Percentiles rank a stretch among this genome's conserved stretches.
These are phyloP conservation scores for Callospermophilus lateralis DNA, from an alignment of 2,113 vertebrate genomes.

Conservation along the genomic window DNA sequence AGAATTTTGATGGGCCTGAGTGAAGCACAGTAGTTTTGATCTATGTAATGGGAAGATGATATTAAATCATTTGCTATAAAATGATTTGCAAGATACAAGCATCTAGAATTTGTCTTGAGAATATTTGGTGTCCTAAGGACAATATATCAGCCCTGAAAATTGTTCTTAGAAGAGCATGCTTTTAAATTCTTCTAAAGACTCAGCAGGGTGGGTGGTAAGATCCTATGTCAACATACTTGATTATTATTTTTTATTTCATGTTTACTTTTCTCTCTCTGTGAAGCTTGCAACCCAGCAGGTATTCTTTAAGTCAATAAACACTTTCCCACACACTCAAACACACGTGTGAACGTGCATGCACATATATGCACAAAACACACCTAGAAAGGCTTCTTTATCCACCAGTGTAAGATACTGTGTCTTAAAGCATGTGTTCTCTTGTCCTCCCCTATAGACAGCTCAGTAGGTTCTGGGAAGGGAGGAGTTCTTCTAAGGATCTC, in stretches of 20 bases:
- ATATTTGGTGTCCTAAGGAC: constrained; percentile 30
- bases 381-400: not conserved
- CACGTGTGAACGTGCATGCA: not conserved
- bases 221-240: constrained; percentile 54
- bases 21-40: not conserved
- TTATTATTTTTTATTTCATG: constrained; percentile 67
- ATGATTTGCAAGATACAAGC: not conserved
- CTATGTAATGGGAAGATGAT: not conserved
- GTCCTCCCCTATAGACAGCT: not conserved
- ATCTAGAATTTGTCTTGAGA: constrained; percentile 44
- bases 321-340: constrained; percentile 2
- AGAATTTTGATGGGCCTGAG: not conserved
- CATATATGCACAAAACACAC: not conserved
- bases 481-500: not conserved
- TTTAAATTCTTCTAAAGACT: constrained; percentile 68
- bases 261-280: constrained; percentile 62
- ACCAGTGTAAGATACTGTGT: not conserved
- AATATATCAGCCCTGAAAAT: not conserved
- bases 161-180: constrained; percentile 45
- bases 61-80: constrained; percentile 57
- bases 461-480: not conserved
- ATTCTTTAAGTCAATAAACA: constrained; percentile 58
- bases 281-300: constrained; percentile 53
- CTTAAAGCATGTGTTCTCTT: not conserved
- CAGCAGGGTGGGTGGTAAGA: constrained; percentile 42